These are phyloP conservation scores for Tetropium fuscum DNA, from an alignment of 2,888 invertebrate species.

Conservation along the genomic window DNA sequence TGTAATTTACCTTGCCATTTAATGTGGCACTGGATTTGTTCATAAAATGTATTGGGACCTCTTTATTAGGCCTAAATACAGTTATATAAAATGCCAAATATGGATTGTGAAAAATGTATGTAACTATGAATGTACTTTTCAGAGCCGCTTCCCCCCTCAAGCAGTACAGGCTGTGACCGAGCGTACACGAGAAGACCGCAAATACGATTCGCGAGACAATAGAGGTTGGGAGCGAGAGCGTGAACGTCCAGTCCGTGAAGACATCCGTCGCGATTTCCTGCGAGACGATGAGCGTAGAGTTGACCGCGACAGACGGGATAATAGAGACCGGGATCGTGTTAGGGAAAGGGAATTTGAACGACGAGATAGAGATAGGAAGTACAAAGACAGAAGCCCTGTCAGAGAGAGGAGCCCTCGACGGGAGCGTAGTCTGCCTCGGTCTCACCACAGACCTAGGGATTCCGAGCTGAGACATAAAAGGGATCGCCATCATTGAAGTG, in stretches of 20 bases:
- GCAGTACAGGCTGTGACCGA: constrained; percentile 54
- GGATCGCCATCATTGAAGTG: constrained; percentile 41
- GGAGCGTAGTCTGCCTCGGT: constrained; percentile 53
- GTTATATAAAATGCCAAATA: no score
- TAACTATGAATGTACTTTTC: no score
- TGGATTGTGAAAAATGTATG: no score
- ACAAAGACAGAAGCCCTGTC: constrained; percentile 43
- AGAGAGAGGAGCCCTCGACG: constrained; percentile 35
- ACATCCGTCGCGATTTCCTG: constrained; percentile 55
- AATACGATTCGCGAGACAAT: constrained; percentile 21
- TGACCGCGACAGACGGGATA: constrained; percentile 49
- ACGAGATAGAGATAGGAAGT: constrained; percentile 46
- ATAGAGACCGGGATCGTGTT: constrained; percentile 56
- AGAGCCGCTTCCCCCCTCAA: constrained; percentile 62
- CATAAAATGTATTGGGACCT: no score
- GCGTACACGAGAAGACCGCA: constrained; percentile 47
- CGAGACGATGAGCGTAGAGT: constrained; percentile 57
- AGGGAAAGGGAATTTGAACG: constrained; percentile 40
- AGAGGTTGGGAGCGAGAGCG: constrained; percentile 27
- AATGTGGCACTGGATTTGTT: no score
- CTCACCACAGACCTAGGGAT: constrained; percentile 42
- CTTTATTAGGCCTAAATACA: no score
- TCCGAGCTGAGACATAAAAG: constrained; percentile 50
- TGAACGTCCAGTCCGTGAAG: constrained; percentile 52
- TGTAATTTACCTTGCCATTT: no score